A percentile compares a stretch with the other conserved stretches of the same genome.
These are phyloP conservation scores for Resseliella maxima DNA, from an alignment of 2,888 invertebrate genomes.

Conservation along the genomic window DNA sequence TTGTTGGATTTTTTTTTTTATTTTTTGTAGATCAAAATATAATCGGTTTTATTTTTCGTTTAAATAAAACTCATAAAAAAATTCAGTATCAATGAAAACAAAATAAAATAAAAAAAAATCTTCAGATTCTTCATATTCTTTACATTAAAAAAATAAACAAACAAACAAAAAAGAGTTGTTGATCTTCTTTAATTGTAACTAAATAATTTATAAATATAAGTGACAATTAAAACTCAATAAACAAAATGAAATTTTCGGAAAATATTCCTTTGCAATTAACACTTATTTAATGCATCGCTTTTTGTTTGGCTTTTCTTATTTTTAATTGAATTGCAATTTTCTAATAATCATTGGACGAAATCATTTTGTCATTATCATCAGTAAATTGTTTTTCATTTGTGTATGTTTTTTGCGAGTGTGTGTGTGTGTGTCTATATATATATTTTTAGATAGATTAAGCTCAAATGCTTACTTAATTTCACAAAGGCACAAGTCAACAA, in stretches of 20 bases:
- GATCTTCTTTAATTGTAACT: conserved; percentile 35
- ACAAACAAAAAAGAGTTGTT: conserved; percentile 32
- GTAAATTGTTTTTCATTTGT: too few species aligned
- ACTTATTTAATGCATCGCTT: conserved; percentile 38
- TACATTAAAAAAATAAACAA: not conserved
- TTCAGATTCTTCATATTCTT: not conserved
- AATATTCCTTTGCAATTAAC: conserved; percentile 8
- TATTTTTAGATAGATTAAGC: too few species aligned
- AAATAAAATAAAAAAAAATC: not conserved
- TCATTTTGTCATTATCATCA: conserved; percentile 16
- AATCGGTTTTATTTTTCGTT: not conserved
- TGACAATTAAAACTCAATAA: conserved; percentile 45
- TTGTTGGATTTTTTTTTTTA: not conserved
- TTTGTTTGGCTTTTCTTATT: not conserved
- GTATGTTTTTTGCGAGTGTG: too few species aligned
- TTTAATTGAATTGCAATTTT: not conserved
- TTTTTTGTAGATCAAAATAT: not conserved
- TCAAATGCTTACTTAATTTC: conserved; percentile 53
- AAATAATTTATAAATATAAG: not conserved
- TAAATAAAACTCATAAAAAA: not conserved
- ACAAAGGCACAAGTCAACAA: conserved; percentile 69
- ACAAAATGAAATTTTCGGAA: conserved; percentile 43
- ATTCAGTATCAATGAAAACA: not conserved
- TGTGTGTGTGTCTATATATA: too few species aligned
- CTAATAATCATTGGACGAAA: conserved; percentile 28